These are phyloP conservation scores for Junonia oenone DNA, from an alignment of 2,888 invertebrate species.

Conservation along the genomic window DNA sequence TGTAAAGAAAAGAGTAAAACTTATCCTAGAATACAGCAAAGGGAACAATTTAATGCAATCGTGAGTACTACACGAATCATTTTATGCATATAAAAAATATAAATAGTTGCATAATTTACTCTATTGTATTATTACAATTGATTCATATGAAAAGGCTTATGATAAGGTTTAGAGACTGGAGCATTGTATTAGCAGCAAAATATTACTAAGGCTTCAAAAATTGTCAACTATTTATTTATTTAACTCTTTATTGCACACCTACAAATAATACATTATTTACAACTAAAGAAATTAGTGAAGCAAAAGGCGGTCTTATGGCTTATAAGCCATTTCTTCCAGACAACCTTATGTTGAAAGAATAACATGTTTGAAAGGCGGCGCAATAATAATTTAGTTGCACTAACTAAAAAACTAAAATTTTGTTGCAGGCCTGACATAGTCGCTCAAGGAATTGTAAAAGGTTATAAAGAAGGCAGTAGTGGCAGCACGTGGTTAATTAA, in stretches of 20 bases:
- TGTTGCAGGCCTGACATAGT: conserved; percentile 34
- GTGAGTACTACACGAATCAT: neutral
- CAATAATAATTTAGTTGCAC: too few species aligned
- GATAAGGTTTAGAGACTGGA: too few species aligned
- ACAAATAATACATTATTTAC: too few species aligned
- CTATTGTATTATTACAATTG: neutral
- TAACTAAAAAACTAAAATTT: neutral
- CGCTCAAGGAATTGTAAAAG: conserved; percentile 33
- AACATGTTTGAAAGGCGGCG: neutral
- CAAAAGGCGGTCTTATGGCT: too few species aligned
- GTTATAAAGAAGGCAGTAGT: conserved; percentile 32
- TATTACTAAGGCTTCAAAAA: too few species aligned
- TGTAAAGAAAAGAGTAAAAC: neutral
- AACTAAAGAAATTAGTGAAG: too few species aligned
- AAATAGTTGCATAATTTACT: neutral
- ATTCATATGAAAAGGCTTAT: too few species aligned
- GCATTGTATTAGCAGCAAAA: too few species aligned
- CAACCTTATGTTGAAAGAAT: too few species aligned
- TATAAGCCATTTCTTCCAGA: too few species aligned
- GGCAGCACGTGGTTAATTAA: conserved; percentile 36
- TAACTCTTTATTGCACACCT: too few species aligned
- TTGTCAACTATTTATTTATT: too few species aligned
- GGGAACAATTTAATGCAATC: neutral
- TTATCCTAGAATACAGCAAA: neutral
- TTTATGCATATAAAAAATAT: neutral